Conservation (phyloP, 2,113 vertebrate genomes). For the Phylloscopus trochiloides region DNA sequence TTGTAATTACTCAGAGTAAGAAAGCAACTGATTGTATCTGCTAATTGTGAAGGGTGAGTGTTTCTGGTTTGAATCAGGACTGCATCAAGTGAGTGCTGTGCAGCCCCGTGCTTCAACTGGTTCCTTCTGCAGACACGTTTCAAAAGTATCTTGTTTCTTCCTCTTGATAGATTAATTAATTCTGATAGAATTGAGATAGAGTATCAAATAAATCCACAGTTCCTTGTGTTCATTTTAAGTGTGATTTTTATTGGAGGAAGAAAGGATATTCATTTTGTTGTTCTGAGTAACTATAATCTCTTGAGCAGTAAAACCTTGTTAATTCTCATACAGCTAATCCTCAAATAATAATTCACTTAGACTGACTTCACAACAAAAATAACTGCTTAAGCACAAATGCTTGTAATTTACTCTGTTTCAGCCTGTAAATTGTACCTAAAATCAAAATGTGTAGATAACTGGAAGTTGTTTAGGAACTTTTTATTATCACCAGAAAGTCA, state of each 20-base stretch:
- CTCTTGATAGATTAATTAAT: neutral
- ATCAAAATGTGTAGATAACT: neutral
- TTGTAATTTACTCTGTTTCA: neutral
- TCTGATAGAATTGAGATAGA: neutral
- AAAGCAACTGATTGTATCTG: neutral
- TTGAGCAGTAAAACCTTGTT: neutral
- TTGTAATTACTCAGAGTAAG: neutral
- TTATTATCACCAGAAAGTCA: neutral
- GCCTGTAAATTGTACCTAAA: neutral
- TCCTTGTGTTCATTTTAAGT: neutral
- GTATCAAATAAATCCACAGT: neutral
- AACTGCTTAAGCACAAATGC: neutral
- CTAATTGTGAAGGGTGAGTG: neutral
- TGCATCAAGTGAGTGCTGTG: neutral
- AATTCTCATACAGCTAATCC: slow-evolving; percentile 4
- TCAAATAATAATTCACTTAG: neutral
- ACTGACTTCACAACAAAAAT: neutral
- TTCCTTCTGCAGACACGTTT: neutral
- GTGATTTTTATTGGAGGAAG: neutral
- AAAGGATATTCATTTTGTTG: neutral
- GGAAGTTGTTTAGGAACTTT: neutral
- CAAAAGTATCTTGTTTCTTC: neutral
- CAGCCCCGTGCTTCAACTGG: neutral
- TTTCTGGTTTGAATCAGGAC: neutral
- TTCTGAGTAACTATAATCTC: neutral